A percentile compares a stretch with the other conserved stretches of the same genome.
phyloP scores from a whole-genome alignment of 2,888 invertebrate genomes.

The Periphyllus acericola region DNA sequence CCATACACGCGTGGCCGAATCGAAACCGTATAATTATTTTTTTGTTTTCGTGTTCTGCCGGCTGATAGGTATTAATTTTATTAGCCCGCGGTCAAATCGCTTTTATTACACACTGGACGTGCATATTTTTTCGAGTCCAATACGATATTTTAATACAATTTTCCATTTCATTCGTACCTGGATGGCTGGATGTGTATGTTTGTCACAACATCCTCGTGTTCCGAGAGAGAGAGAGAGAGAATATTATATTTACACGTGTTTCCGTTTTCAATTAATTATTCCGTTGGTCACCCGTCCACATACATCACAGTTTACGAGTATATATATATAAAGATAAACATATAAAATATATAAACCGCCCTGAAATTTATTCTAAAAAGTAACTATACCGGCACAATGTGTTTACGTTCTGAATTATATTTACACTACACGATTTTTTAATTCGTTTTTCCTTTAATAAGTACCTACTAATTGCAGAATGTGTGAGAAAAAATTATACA shows the following conservation, averaged over 20 bases:
- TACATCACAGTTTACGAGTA: neutral
- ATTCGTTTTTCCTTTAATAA: no score
- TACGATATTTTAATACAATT: neutral
- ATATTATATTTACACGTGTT: neutral
- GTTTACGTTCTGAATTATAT: no score
- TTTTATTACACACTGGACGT: neutral
- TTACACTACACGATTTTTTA: no score
- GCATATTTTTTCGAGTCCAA: neutral
- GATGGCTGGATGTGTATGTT: no score
- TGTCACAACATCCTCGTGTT: neutral
- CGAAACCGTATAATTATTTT: slow-evolving; percentile 1
- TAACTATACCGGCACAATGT: no score
- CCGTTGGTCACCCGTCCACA: neutral
- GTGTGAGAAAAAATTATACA: no score
- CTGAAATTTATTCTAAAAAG: no score
- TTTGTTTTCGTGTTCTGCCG: neutral
- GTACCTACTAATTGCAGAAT: no score
- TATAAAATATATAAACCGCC: no score
- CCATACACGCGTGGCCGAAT: neutral
- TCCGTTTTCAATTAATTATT: neutral
- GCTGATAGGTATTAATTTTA: neutral
- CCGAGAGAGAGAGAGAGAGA: neutral
- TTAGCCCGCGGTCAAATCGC: neutral
- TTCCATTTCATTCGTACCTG: neutral
- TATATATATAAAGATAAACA: no score